Base-by-base conservation (phyloP, 1,140 invertebrate species). In the Semibalanus balanoides region DNA sequence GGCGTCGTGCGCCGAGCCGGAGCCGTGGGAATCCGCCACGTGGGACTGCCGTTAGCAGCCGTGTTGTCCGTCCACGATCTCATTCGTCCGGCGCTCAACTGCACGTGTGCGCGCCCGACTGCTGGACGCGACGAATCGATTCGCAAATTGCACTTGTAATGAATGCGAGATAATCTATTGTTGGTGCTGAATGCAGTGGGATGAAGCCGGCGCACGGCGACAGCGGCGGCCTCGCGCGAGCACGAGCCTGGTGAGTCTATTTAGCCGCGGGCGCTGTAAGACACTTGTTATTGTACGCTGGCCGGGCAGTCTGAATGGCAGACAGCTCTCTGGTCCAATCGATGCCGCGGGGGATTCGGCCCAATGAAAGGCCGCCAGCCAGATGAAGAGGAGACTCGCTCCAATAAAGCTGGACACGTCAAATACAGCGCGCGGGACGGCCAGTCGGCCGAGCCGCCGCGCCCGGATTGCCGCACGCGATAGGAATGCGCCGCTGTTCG, bases 391-490 rank as follows among this genome's bases (percentile, higher is more conserved):
- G 7, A 14, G 51, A 14, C 51, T 74, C 35, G 17, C n/a, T 43
- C 35, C 74, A 28, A 74, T 74, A 43, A 28, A n/a, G 74, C 29
- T 17, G 74, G 51, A 74, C 35, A 40, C 35, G 74, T 43, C 74
- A 74, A 74, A 74, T 74, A 64, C 51, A 64, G 51, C 51, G 1
- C 25, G 30, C 25, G 9, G 31, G 73, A 3, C 31, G 40, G 76
- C 27, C 29, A 29, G 30, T 19, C 64, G 27, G 76, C 22, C 70
- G 51, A 40, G 74, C 30, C 30, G 30, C 35, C 72, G 69, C 35
- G 51, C 76, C 30, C 30, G 28, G 76, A 71, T 73, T 31, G 51
- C 30, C 51, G 74, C n/a, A n/a, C 74, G n/a, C 35, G 74, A 29
- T 43, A 17, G 35, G 29, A 64, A 64, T 74, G n/a, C 35, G 35